Evolutionary conservation across 2,797 vertebrate species (phyloP).

Genomic region (Spinus pinus): DNA sequence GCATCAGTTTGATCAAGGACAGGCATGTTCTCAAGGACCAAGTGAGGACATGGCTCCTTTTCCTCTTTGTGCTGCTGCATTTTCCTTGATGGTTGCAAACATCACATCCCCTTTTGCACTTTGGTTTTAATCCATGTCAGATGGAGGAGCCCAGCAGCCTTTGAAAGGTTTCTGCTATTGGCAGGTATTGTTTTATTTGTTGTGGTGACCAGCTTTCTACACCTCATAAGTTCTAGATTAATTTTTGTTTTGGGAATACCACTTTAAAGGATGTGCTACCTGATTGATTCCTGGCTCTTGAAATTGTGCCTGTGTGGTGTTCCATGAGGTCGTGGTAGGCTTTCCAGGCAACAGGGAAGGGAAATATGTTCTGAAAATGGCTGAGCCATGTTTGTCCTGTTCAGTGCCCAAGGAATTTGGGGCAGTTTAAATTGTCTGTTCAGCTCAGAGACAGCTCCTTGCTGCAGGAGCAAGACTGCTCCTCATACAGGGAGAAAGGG

Average conservation of each 20-base stretch:
- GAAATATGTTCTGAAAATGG: neutral
- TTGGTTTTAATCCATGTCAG: neutral
- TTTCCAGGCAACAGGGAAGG: neutral
- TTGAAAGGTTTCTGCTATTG: neutral
- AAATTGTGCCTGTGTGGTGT: neutral
- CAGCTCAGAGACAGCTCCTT: neutral
- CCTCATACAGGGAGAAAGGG: neutral
- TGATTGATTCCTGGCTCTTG: neutral
- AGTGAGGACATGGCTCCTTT: neutral
- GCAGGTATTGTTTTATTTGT: neutral
- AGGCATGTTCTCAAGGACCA: neutral
- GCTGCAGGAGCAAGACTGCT: neutral
- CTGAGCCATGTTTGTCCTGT: neutral
- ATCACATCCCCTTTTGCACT: neutral
- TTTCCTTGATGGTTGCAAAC: neutral
- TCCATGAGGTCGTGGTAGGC: neutral
- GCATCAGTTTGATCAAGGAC: neutral
- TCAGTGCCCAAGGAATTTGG: neutral
- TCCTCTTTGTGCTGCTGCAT: neutral
- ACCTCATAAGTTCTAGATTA: neutral
- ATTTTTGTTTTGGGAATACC: neutral
- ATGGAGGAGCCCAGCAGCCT: neutral
- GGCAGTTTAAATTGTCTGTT: neutral
- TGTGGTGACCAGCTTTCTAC: neutral
- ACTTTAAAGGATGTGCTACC: neutral